A percentile compares a stretch with the other conserved stretches of the same genome.
Evolutionary conservation across 2,888 invertebrate genomes (phyloP).

Genomic region (Tanytarsus gracilentus): DNA sequence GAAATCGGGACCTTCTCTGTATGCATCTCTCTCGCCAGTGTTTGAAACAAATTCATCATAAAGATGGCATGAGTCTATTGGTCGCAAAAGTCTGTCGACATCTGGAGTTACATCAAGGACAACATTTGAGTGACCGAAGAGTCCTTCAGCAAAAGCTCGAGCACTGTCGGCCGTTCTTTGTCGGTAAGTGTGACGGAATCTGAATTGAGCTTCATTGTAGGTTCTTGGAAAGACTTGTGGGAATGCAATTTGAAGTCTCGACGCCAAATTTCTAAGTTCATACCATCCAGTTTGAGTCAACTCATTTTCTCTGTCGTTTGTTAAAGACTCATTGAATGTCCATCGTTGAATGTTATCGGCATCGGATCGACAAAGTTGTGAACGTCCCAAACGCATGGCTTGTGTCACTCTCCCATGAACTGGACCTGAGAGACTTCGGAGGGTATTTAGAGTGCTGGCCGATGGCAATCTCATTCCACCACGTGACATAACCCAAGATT

Average conservation of each 20-base stretch:
- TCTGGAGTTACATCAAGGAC: too few relatives aligned
- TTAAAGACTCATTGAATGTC: too few relatives aligned
- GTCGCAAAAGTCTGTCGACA: too few relatives aligned
- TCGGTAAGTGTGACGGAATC: conserved; percentile 57
- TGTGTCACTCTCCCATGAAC: too few relatives aligned
- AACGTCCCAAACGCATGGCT: too few relatives aligned
- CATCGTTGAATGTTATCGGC: too few relatives aligned
- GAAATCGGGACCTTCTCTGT: neutral
- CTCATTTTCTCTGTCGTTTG: too few relatives aligned
- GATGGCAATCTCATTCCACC: too few relatives aligned
- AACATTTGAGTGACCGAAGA: conserved; percentile 51
- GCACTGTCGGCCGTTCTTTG: conserved; percentile 53
- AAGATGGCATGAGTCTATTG: neutral
- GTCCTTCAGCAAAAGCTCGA: conserved; percentile 55
- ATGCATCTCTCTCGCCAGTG: neutral
- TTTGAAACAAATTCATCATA: neutral
- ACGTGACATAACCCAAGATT: too few relatives aligned
- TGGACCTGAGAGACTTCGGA: too few relatives aligned
- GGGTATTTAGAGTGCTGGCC: too few relatives aligned
- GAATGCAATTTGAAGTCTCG: conserved; percentile 56
- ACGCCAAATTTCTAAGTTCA: conserved; percentile 57
- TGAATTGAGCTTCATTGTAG: conserved; percentile 32
- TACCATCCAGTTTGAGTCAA: conserved; percentile 52
- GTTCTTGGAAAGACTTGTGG: conserved; percentile 36
- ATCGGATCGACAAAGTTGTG: too few relatives aligned